phyloP scores from a whole-genome alignment of 2,888 invertebrate species.

The Napeogenes sylphis region DNA sequence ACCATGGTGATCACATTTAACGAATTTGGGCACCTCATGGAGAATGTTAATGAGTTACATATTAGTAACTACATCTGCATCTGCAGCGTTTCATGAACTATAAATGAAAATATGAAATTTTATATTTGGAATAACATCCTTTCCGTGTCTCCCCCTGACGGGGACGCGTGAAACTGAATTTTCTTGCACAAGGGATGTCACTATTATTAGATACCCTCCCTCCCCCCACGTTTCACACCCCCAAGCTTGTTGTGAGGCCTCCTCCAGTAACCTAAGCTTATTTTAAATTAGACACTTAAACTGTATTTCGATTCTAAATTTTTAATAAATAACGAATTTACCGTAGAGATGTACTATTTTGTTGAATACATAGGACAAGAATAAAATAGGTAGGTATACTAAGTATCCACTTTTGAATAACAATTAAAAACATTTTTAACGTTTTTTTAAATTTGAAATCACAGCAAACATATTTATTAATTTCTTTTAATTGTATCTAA shows the following conservation, averaged over 20 bases:
- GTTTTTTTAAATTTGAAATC: too few relatives aligned
- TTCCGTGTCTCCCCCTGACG: conserved; percentile 36
- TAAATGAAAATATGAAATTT: conserved; percentile 28
- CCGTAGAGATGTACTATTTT: conserved; percentile 4
- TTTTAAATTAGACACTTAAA: conserved; percentile 13
- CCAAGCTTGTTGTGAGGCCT: conserved; percentile 16
- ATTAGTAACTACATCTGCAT: conserved; percentile 37
- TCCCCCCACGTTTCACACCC: conserved; percentile 15
- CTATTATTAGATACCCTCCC: conserved; percentile 21
- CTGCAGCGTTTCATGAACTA: conserved; percentile 34
- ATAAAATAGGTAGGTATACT: too few relatives aligned
- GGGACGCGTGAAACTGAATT: conserved; percentile 42
- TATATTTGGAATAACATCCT: conserved; percentile 32
- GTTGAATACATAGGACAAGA: background rate
- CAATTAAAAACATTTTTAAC: too few relatives aligned
- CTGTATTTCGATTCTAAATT: too few relatives aligned
- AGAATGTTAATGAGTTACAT: conserved; percentile 37
- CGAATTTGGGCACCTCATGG: conserved; percentile 46
- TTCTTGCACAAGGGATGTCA: conserved; percentile 28
- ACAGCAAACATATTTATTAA: too few relatives aligned
- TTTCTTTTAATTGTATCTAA: too few relatives aligned
- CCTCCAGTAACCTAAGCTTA: conserved; percentile 22
- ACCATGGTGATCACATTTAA: conserved; percentile 50
- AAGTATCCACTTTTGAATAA: too few relatives aligned
- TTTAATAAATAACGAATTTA: too few relatives aligned